Percentiles rank a stretch among this genome's conserved stretches.
phyloP scores from a whole-genome alignment of 2,888 invertebrate genomes.

The Ptychoptera contaminata region DNA sequence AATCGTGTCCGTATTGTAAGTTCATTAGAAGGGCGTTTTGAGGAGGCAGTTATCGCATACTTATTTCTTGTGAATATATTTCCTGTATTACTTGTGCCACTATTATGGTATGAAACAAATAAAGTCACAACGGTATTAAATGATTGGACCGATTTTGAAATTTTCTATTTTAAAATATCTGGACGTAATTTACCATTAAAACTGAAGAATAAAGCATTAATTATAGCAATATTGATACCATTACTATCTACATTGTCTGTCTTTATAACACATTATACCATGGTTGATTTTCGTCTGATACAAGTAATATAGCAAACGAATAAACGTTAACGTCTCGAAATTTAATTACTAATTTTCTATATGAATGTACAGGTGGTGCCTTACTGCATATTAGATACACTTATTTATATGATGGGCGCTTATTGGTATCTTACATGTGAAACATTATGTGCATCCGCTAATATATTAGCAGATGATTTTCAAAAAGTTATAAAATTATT shows the following conservation, averaged over 20 bases:
- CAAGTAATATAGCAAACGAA: slow-evolving; percentile 30
- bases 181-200: slow-evolving; percentile 39
- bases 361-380: slow-evolving; percentile 40
- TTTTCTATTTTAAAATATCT: slow-evolving; percentile 44
- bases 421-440: slow-evolving; percentile 57
- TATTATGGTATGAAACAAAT: slow-evolving; percentile 50
- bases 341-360: slow-evolving; percentile 4
- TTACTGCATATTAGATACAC: slow-evolving; percentile 50
- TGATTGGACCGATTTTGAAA: slow-evolving; percentile 53
- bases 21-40: slow-evolving; percentile 49
- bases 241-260: slow-evolving; percentile 45
- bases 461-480: slow-evolving; percentile 50
- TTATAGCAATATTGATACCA: slow-evolving; percentile 42
- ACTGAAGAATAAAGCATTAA: slow-evolving; percentile 40
- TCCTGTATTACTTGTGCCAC: slow-evolving; percentile 44
- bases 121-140: slow-evolving; percentile 45
- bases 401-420: slow-evolving; percentile 52
- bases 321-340: too few relatives aligned
- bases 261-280: slow-evolving; percentile 50
- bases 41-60: slow-evolving; percentile 60
- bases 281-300: slow-evolving; percentile 47
- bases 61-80: slow-evolving; percentile 56
- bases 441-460: slow-evolving; percentile 45
- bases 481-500: slow-evolving; percentile 44
- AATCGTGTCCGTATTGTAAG: slow-evolving; percentile 44